Conservation (phyloP, 2,888 invertebrate genomes). For the Tipula lateralis region DNA sequence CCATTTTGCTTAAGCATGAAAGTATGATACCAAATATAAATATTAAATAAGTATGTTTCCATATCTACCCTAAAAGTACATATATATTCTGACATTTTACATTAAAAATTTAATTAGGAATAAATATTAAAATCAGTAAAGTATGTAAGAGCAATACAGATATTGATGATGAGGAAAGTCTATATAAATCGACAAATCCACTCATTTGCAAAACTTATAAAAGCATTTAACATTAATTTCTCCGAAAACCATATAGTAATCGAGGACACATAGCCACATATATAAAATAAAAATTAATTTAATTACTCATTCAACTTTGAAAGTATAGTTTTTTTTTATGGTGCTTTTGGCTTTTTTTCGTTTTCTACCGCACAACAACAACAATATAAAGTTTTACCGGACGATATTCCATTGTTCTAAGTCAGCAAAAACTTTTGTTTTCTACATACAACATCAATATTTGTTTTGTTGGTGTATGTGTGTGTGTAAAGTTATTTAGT, state of each 20-base stretch:
- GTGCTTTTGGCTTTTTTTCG: not conserved
- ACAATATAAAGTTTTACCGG: not conserved
- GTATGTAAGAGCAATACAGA: not conserved
- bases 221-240: not conserved
- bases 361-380: not conserved
- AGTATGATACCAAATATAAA: too few species aligned
- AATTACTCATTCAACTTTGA: conserved; percentile 4
- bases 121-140: not conserved
- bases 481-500: not conserved
- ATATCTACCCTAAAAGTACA: too few species aligned
- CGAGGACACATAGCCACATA: too few species aligned
- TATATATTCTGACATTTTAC: not conserved
- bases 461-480: not conserved
- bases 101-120: not conserved
- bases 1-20: too few species aligned
- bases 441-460: not conserved
- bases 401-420: not conserved
- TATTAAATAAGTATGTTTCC: too few species aligned
- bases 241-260: not conserved
- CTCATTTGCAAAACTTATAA: not conserved
- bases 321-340: not conserved
- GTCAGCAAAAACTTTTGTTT: not conserved
- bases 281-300: not conserved
- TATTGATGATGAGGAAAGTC: not conserved
- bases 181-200: not conserved